phyloP scores from a whole-genome alignment of 2,888 invertebrate species.

The Drosophila monieri region DNA sequence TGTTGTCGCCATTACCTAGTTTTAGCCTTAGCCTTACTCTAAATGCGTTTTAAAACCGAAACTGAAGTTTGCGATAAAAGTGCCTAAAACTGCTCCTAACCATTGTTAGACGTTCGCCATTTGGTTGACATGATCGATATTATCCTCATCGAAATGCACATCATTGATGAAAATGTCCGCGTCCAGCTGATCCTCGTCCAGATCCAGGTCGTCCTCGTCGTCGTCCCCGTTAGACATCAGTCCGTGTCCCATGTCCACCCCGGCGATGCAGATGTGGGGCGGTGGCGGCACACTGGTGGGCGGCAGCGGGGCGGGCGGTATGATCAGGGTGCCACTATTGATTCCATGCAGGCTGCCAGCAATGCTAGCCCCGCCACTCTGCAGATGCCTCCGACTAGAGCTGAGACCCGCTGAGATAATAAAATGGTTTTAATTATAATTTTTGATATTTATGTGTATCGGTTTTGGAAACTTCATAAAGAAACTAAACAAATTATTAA shows the following conservation, averaged over 20 bases:
- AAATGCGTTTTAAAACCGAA: slow-evolving; percentile 68
- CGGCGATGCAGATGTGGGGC: slow-evolving; percentile 83
- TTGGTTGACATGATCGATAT: slow-evolving; percentile 81
- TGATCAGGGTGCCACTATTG: slow-evolving; percentile 82
- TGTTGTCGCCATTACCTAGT: slow-evolving; percentile 38
- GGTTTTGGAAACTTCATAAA: too few species aligned
- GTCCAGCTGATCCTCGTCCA: slow-evolving; percentile 79
- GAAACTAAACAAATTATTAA: too few species aligned
- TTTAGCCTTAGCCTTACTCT: slow-evolving; percentile 56
- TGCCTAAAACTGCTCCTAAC: slow-evolving; percentile 54
- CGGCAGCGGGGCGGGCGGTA: slow-evolving; percentile 84
- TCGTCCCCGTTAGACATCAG: slow-evolving; percentile 78
- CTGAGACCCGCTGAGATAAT: slow-evolving; percentile 79
- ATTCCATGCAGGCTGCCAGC: slow-evolving; percentile 84
- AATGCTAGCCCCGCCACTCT: slow-evolving; percentile 83
- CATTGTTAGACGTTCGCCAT: slow-evolving; percentile 83
- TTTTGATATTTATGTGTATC: too few species aligned
- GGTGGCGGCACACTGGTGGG: slow-evolving; percentile 84
- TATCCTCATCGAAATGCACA: slow-evolving; percentile 80
- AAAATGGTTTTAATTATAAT: neutral
- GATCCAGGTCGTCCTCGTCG: slow-evolving; percentile 79
- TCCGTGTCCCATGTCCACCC: slow-evolving; percentile 77
- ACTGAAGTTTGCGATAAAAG: slow-evolving; percentile 69
- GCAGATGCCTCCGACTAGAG: slow-evolving; percentile 84
- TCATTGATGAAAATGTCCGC: slow-evolving; percentile 82